Evolutionary conservation across 2,797 vertebrate species (phyloP).

Genomic region (Lutjanus argentimaculatus): DNA sequence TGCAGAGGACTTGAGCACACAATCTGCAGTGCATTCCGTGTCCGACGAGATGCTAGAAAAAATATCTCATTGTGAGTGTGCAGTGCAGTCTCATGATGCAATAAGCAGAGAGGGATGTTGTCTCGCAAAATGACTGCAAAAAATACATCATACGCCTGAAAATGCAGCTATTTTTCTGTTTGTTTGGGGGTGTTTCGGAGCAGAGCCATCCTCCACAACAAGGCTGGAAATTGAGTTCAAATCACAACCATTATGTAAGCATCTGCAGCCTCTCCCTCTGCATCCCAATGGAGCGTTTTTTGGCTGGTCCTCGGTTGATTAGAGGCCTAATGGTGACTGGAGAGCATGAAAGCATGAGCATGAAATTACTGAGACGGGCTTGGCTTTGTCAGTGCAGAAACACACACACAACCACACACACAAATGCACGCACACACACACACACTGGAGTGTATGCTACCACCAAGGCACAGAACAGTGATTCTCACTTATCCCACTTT

Average conservation of each 20-base stretch:
- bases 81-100: conserved; percentile 6
- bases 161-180: conserved; percentile 4
- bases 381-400: conserved; percentile 38
- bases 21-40: neutral
- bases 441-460: conserved; percentile 4
- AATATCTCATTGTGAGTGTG: neutral
- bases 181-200: conserved; percentile 23
- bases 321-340: conserved; percentile 62
- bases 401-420: conserved; percentile 22
- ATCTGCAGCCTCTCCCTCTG: conserved; percentile 50
- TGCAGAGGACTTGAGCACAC: neutral
- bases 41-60: neutral
- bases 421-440: conserved; percentile 17
- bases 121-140: neutral
- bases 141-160: neutral
- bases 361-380: conserved; percentile 59
- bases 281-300: conserved; percentile 57
- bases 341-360: conserved; percentile 52
- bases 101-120: neutral
- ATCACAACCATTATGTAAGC: conserved; percentile 51
- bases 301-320: conserved; percentile 53
- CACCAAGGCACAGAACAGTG: conserved; percentile 13
- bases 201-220: conserved; percentile 16
- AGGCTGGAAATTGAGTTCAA: conserved; percentile 31
- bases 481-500: conserved; percentile 22